Percentiles rank a stretch among this genome's conserved stretches.
Evolutionary conservation across 2,888 invertebrate genomes (phyloP).

Genomic region (Dicranocentrus wangi): DNA sequence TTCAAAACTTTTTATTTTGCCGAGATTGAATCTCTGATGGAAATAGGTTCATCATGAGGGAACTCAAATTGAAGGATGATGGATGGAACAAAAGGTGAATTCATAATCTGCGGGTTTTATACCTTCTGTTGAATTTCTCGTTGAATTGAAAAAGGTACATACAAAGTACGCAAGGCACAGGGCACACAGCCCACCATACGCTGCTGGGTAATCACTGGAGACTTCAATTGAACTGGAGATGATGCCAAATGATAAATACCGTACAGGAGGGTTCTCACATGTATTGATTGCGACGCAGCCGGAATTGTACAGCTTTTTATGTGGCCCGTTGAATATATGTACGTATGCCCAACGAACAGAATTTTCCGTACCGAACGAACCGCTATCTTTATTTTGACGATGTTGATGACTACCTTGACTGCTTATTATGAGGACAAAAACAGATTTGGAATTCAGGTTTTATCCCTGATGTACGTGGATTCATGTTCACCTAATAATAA

Average conservation of each 20-base stretch:
- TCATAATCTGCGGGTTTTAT: constrained; percentile 63
- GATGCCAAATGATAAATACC: constrained; percentile 41
- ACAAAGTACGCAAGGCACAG: no score
- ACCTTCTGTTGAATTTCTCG: constrained; percentile 41
- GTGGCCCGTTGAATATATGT: constrained; percentile 34
- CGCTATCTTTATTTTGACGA: constrained; percentile 8
- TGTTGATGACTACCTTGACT: constrained; percentile 44
- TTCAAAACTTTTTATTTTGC: neutral
- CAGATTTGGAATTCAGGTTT: constrained; percentile 48
- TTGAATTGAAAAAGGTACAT: constrained; percentile 30
- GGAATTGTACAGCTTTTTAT: constrained; percentile 23
- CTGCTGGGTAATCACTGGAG: constrained; percentile 44
- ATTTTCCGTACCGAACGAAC: neutral
- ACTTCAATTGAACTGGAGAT: constrained; percentile 54
- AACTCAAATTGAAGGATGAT: constrained; percentile 51
- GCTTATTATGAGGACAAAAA: constrained; percentile 27
- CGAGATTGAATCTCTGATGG: constrained; percentile 8
- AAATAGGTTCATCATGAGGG: neutral
- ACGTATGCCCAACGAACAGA: no score
- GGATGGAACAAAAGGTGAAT: constrained; percentile 62
- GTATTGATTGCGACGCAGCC: constrained; percentile 7
- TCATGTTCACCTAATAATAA: constrained; percentile 56
- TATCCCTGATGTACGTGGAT: constrained; percentile 14
- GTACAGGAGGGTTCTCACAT: neutral
- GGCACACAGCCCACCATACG: no score